These are phyloP conservation scores for Tetanocera ferruginea DNA, from an alignment of 2,888 invertebrate genomes.

Conservation along the genomic window DNA sequence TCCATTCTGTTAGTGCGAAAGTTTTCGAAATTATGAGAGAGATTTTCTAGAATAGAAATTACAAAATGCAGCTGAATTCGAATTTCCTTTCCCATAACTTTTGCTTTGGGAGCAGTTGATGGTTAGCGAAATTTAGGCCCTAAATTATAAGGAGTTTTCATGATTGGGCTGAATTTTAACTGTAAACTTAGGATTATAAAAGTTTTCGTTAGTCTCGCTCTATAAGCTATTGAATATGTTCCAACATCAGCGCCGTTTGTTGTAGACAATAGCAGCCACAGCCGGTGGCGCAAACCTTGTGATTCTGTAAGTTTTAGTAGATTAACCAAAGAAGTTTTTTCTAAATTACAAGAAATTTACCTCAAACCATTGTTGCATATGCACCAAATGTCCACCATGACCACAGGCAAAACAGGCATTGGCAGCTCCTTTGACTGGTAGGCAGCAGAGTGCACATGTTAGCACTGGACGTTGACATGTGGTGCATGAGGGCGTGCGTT, in stretches of 20 bases:
- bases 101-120: too few relatives aligned
- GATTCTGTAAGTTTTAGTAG: conserved; percentile 71
- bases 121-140: too few relatives aligned
- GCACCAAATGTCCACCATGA: conserved; percentile 91
- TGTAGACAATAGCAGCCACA: conserved; percentile 92
- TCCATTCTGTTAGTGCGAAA: too few relatives aligned
- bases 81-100: too few relatives aligned
- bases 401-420: conserved; percentile 91
- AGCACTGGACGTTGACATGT: conserved; percentile 82
- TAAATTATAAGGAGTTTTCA: background rate
- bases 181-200: too few relatives aligned
- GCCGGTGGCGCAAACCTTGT: conserved; percentile 88
- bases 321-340: too few relatives aligned
- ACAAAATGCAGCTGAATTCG: too few relatives aligned
- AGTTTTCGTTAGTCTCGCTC: background rate
- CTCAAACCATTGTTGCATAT: conserved; percentile 87
- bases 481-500: conserved; percentile 79
- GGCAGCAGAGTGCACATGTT: conserved; percentile 86
- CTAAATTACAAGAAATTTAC: conserved; percentile 48
- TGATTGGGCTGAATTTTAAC: too few relatives aligned
- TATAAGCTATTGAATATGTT: conserved; percentile 46
- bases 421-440: conserved; percentile 86
- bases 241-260: conserved; percentile 73
- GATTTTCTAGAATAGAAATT: too few relatives aligned
- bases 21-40: too few relatives aligned